Conservation (phyloP, 2,888 invertebrate genomes). For the Shargacucullia verbasci region DNA sequence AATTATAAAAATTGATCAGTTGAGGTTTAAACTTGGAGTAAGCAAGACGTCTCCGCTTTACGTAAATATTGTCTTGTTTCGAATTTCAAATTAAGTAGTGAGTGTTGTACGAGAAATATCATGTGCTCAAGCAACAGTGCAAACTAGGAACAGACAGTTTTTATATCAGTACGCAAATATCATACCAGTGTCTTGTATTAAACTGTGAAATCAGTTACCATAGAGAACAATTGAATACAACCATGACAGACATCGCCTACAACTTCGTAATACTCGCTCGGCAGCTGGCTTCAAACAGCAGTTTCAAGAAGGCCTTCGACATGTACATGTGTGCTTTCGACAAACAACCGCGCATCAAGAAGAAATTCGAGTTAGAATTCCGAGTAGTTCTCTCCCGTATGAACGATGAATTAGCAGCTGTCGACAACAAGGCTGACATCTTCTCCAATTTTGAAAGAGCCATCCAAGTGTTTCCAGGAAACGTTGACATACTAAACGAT, state of each 20-base stretch:
- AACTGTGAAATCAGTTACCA: not conserved
- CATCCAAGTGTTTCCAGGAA: conserved; percentile 27
- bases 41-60: conserved; percentile 6
- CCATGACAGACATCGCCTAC: conserved; percentile 12
- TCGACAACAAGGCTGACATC: conserved; percentile 23
- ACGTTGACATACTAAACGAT: conserved; percentile 33
- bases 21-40: conserved; percentile 2
- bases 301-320: conserved; percentile 23
- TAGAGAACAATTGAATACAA: not conserved
- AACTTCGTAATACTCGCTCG: conserved; percentile 25
- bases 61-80: not conserved
- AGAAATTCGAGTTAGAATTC: conserved; percentile 22
- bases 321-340: conserved; percentile 39
- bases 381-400: conserved; percentile 19
- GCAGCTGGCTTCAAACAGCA: conserved; percentile 13
- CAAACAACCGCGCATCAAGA: conserved; percentile 16
- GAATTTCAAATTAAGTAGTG: not conserved
- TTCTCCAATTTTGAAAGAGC: conserved; percentile 37
- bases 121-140: not conserved
- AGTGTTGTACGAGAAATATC: not conserved
- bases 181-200: no score
- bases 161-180: no score
- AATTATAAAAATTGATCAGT: not conserved
- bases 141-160: not conserved
- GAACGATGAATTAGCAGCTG: conserved; percentile 30